Base-by-base conservation (phyloP, 1,140 invertebrate genomes). In the Apolygus lucorum region DNA sequence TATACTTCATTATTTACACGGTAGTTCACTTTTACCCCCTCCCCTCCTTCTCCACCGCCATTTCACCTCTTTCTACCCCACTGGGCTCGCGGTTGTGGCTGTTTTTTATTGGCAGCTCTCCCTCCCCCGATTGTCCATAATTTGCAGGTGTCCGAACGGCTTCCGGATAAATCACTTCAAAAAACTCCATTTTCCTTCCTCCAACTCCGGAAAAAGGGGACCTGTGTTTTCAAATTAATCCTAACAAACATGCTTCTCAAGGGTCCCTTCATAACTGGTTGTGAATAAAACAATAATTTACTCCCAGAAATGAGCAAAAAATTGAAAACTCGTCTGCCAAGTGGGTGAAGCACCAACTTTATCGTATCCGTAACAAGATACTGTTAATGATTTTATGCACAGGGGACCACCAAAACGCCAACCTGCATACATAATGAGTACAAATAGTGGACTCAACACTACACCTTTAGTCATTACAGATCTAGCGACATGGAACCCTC, bases 1-100 rank as follows among this genome's bases (percentile, higher is more conserved):
- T 66, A 66, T 66, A 66, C 64, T 66, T 66, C 64, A 66, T 66
- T 66, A 66, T 66, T 66, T 66, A 66, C 64, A 66, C 27, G 29
- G 64, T 24, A 66, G 27, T 26, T 66, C 64, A 66, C 24, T 68
- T 28, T 11, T 21, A 49, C 49, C 64, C 27, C 52, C 70, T 17
- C 70, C 21, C 26, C 68, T 17, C 17, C 62, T 28, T 49, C 1
- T 52, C 28, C 25, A 28, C 25, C 59, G 22, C 59, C 62, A 26
- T 62, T 29, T 28, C 62, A 22, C 62, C 54, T 28, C 62, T 28
- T 63, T 1, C 34, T 24, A 1, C 13, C 63, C 26, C 8, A 17
- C 52, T 25, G 26, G 64, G 2, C n/a, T 34, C 29, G 24, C 26
- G 64, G 64, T 34, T 66, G 27, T 68, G 21, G 13, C 49, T 34